Evolutionary conservation across 2,113 vertebrate genomes (phyloP), one percentile per base, ranked within the genome.

Genomic region (Daubentonia madagascariensis): DNA sequence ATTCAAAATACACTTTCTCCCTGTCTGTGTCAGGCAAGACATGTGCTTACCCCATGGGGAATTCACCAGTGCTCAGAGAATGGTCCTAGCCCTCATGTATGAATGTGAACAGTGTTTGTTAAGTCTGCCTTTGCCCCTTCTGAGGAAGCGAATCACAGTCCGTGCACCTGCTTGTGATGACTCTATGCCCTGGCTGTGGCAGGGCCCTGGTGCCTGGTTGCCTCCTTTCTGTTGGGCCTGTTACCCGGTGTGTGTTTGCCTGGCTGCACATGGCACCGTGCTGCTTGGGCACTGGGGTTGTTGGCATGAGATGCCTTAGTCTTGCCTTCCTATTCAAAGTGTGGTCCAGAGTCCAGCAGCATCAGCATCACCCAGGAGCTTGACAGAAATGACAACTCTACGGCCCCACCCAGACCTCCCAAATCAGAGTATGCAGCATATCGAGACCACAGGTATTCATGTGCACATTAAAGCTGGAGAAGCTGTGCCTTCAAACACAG

Each of bases 1-100:
- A 91, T 94, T 80, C 54, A 25, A 28, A 92, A 79, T 59, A 45
- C 8, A 25, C 32, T 63, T 80, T 92, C 86, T 92, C 70, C 54
- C 45, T 57, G 9, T 73, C 43, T 43, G 5, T 67, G 30, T 52
- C 25, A 76, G 75, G 20, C 35, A 13, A 61, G 30, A 6, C 1
- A 0, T 40, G 30, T 32, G 30, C 94, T 85, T 43, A 93, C 37
- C 63, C 45, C 6, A 0, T 30, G 52, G 45, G 25, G 45, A 59
- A 20, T 16, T 63, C 43, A 5, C 25, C n/a, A 54, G 16, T 54
- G 48, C 73, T 50, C 13, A 88, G 14, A 72, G 45, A 37, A 48
- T 75, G 40, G 28, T 61, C 67, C 65, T 61, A 37, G 73, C 63
- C 72, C 73, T 37, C 45, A 1, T 48, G 14, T 43, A 16, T 45